Evolutionary conservation across 1,140 invertebrate species (phyloP), one percentile per base, ranked within the genome.

Genomic region (Drosophila watanabei): DNA sequence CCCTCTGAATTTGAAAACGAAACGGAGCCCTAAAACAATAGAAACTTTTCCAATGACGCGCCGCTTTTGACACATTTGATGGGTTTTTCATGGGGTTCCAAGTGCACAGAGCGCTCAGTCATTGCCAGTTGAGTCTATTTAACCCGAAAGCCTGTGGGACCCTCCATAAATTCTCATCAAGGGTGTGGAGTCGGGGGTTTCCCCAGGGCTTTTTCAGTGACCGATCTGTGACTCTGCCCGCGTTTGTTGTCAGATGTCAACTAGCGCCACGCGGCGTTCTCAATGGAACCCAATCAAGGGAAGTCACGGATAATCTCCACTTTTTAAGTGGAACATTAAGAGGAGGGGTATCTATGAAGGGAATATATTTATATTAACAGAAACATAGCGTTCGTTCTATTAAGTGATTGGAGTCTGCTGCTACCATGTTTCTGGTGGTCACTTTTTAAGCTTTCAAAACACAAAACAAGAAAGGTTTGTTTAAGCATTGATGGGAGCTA

Each of bases 131-230:
- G 64, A 64, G 75, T 75, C 63, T 48, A 83, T 75, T 82, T 83
- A 75, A 80, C 70, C 76, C 63, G 64, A 75, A 79, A 56, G 57
- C 28, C 49, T 56, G 66, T 71, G 66, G 45, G 76, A 63, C 57
- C 57, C 51, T 82, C 76, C 86, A 89, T 89, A 89, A 89, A 88
- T 88, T 90, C 73, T 89, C 81, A 88, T 88, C 78, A 88, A 84
- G 57, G 43, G 54, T 60, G 51, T 32, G 57, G 54, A 68, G 54
- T 54, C 20, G 66, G 76, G 76, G 58, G 39, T 11, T 56, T 35
- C 35, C 75, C 63, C 35, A 46, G 32, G 32, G 30, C 9, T 45
- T 33, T n/a, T 37, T 20, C n/a, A 16, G 52, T 56, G 35, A 57
- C 54, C 28, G 8, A 46, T 37, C 41, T 35, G 20, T 76, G 59